Evolutionary conservation across 2,888 invertebrate genomes (phyloP), one percentile per base, ranked within the genome.

Genomic region (Macropis europaea): DNA sequence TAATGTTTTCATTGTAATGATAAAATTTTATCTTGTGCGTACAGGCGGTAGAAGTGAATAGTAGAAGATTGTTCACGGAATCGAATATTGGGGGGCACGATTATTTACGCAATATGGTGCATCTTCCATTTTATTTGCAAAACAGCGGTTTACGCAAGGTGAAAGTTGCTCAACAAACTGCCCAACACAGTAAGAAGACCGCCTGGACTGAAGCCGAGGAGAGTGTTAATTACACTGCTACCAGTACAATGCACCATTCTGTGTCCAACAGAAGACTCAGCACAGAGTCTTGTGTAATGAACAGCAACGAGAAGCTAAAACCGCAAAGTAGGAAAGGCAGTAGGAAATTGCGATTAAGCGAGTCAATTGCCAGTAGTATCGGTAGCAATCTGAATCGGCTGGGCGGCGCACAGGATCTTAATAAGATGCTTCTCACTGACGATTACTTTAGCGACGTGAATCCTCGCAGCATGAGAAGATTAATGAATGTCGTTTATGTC

Each of bases 401-500:
- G 50, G 93, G 94, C 0, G 95, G 95, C 3, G 95, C 95, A 1
- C 95, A 95, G 42, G 92, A 93, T 85, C 88, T 93, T n/a, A 93
- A 96, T 40, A 94, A 96, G 82, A 97, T 97, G 91, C 92, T 99
- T 77, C 93, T 98, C 17, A 98, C 98, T 0, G 99, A 99, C 87
- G 99, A 99, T 90, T 99, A 99, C 92, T 99, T 99, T 90, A 98
- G 98, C 84, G 99, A 99, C 90, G 97, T 99, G 75, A 99, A 99
- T 91, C 99, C 99, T 0, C 92, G 98, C 47, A 98, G 97, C 84
- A 98, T 99, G 97, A 92, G 97, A 72, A 92, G 99, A 57, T 92
- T 99, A 22, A 97, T 99, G 97, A 99, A 99, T 90, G 98, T 99
- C 66, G 95, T 99, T 60, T 98, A 98, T 86, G 95, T 99, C 57